phyloP scores from a whole-genome alignment of 2,113 vertebrate species.

The Sarotherodon lohbergeri region DNA sequence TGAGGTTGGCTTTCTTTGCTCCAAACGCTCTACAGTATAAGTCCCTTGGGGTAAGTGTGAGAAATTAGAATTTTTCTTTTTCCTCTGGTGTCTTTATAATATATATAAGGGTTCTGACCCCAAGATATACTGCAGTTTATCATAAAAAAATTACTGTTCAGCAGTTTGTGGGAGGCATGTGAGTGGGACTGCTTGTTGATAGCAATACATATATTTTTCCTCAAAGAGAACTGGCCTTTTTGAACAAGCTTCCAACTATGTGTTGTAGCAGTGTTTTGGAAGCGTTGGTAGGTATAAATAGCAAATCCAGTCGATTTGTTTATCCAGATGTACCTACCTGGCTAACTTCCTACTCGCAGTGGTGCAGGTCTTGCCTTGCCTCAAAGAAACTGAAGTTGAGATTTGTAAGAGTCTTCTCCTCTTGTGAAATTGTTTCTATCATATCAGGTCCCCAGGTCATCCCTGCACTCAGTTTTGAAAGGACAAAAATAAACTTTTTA shows the following conservation, averaged over 20 bases:
- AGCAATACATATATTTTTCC: not conserved
- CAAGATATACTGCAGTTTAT: slow-evolving; percentile 32
- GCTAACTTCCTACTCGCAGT: not conserved
- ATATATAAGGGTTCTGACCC: slow-evolving; percentile 34
- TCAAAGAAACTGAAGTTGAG: not conserved
- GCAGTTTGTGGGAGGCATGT: slow-evolving; percentile 8
- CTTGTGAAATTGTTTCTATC: not conserved
- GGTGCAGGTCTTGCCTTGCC: not conserved
- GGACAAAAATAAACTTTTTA: not conserved
- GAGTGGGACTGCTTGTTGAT: not conserved
- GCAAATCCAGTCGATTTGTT: slow-evolving; percentile 4
- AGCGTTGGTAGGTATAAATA: not conserved
- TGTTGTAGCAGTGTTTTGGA: not conserved
- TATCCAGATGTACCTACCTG: not conserved
- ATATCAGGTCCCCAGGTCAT: slow-evolving; percentile 7
- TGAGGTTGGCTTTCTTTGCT: slow-evolving; percentile 16
- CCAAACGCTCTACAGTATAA: not conserved
- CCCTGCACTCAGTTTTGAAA: not conserved
- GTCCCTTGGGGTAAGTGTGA: slow-evolving; percentile 32
- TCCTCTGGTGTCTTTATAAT: slow-evolving; percentile 40
- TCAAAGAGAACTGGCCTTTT: not conserved
- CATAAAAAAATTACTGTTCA: slow-evolving; percentile 55
- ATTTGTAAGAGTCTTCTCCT: not conserved
- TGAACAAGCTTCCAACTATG: not conserved
- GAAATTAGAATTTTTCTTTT: slow-evolving; percentile 38